Conservation (phyloP, 2,113 vertebrate genomes). For the Bos taurus region DNA sequence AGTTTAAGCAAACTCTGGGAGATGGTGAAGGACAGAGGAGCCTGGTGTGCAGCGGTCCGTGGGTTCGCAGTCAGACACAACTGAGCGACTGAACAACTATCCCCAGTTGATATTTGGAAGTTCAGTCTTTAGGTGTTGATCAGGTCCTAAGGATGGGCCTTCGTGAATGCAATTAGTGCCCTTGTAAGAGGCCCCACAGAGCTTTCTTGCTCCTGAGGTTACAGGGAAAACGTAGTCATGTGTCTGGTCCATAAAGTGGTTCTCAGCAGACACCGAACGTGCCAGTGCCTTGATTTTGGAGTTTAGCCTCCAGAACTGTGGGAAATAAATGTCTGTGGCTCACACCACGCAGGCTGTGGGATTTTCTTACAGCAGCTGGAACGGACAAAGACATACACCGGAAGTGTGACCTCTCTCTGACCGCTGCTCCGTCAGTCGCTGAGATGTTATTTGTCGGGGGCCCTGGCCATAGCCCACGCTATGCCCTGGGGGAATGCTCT, state of each 20-base stretch:
- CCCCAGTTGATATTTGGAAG: too few species aligned
- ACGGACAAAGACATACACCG: fast-evolving
- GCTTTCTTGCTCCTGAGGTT: neutral
- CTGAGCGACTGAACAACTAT: fast-evolving
- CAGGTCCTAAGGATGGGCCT: neutral
- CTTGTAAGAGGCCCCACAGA: neutral
- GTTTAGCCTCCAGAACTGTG: neutral
- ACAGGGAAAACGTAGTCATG: fast-evolving
- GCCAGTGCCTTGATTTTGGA: neutral
- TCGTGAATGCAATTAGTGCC: fast-evolving
- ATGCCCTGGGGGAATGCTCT: fast-evolving
- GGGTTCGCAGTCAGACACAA: fast-evolving
- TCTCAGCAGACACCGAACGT: neutral
- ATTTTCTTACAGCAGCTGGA: neutral
- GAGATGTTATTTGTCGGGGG: neutral
- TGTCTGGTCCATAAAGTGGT: neutral
- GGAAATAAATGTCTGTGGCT: too few species aligned
- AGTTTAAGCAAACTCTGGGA: neutral
- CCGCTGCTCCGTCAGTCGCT: fast-evolving
- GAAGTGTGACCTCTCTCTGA: neutral
- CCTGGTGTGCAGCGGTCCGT: fast-evolving
- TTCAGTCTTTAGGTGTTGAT: too few species aligned
- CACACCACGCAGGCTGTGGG: fast-evolving
- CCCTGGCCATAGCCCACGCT: fast-evolving
- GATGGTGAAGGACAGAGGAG: neutral